phyloP scores from a whole-genome alignment of 2,888 invertebrate genomes.

The Clusia tigrina region DNA sequence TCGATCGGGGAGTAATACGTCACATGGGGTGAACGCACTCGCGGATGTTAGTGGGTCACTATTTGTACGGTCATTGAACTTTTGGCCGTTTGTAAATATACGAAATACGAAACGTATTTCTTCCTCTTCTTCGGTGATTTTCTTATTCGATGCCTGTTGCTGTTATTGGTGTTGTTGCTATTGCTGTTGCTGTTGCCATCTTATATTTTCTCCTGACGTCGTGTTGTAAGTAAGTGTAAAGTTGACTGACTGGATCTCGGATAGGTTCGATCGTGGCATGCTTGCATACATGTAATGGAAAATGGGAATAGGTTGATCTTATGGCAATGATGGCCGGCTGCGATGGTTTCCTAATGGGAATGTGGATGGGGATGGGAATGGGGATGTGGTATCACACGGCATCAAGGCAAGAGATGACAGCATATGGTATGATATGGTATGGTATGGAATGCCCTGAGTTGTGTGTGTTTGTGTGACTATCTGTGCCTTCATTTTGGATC shows the following conservation, averaged over 20 bases:
- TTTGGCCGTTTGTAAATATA: constrained; percentile 60
- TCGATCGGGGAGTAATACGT: constrained; percentile 60
- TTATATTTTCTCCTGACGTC: neutral
- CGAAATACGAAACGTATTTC: no score
- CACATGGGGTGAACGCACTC: constrained; percentile 65
- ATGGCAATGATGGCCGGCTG: constrained; percentile 28
- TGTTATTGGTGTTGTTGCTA: constrained; percentile 29
- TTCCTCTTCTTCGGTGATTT: no score
- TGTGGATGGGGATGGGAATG: constrained; percentile 5
- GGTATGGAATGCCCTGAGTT: constrained; percentile 18
- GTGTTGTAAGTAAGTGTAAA: constrained; percentile 31
- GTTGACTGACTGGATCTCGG: constrained; percentile 29
- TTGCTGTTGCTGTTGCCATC: constrained; percentile 18
- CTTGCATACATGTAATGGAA: constrained; percentile 1
- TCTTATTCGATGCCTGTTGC: no score
- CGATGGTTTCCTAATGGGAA: neutral
- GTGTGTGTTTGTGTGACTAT: neutral
- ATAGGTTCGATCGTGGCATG: constrained; percentile 26
- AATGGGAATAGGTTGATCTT: constrained; percentile 25
- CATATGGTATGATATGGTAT: no score
- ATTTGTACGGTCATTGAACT: constrained; percentile 65
- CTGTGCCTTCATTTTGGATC: constrained; percentile 25
- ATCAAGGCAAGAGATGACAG: constrained; percentile 1
- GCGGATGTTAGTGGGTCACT: constrained; percentile 66
- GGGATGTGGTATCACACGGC: neutral